A percentile compares a stretch with the other conserved stretches of the same genome.
phyloP scores from a whole-genome alignment of 2,797 vertebrate species.

The Xerus rutilus region DNA sequence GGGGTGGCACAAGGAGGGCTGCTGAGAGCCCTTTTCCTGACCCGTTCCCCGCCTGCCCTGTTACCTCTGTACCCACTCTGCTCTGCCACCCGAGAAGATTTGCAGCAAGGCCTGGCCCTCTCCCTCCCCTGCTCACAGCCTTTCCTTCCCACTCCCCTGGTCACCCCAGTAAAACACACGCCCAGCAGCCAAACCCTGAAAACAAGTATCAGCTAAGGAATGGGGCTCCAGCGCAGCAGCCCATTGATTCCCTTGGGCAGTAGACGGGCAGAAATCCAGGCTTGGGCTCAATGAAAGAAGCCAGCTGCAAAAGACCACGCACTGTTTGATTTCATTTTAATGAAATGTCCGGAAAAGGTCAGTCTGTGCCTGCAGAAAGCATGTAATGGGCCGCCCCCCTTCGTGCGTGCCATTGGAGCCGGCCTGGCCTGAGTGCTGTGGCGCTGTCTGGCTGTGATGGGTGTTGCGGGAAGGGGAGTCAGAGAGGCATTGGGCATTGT shows the following conservation, averaged over 20 bases:
- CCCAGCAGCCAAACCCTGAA: neutral
- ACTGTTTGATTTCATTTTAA: neutral
- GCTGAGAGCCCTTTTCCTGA: neutral
- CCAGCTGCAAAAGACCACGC: neutral
- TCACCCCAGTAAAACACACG: neutral
- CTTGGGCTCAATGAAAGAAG: accelerated
- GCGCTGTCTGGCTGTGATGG: neutral
- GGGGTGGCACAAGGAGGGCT: neutral
- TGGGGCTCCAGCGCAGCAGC: too few relatives aligned
- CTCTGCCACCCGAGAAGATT: neutral
- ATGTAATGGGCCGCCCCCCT: too few relatives aligned
- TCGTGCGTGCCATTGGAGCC: neutral
- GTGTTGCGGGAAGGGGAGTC: neutral
- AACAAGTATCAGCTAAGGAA: neutral
- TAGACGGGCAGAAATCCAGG: too few relatives aligned
- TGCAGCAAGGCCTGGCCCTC: neutral
- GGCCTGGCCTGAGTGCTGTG: accelerated
- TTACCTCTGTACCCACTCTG: neutral
- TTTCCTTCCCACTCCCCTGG: neutral
- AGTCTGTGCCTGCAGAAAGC: neutral
- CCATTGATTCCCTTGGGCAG: too few relatives aligned
- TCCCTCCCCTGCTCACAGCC: neutral
- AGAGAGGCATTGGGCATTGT: neutral
- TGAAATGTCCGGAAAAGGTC: neutral
- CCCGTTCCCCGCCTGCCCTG: neutral